Evolutionary conservation across 2,888 invertebrate species (phyloP).

Genomic region (Dryobota labecula): DNA sequence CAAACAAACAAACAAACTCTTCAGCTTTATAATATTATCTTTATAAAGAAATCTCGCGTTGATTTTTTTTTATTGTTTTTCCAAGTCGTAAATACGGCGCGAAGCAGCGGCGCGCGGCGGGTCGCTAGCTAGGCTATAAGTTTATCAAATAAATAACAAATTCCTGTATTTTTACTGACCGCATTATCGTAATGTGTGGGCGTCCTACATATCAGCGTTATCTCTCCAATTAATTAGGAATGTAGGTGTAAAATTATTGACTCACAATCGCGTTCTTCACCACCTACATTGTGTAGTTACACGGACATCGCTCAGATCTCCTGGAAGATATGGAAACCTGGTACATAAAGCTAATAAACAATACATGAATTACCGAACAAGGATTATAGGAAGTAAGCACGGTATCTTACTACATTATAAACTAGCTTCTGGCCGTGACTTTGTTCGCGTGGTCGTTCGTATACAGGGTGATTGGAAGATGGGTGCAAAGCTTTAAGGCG

Average conservation of each 20-base stretch:
- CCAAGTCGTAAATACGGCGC: neutral
- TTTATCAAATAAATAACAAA: constrained; percentile 29
- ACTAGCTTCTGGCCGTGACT: too few species aligned
- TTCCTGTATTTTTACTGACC: constrained; percentile 11
- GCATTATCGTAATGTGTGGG: constrained; percentile 46
- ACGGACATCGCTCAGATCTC: constrained; percentile 26
- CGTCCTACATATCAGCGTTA: constrained; percentile 41
- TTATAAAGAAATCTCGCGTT: neutral
- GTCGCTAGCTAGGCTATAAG: constrained; percentile 1
- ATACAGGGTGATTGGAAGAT: too few species aligned
- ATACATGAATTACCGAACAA: constrained; percentile 13
- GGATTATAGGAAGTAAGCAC: neutral
- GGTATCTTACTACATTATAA: neutral
- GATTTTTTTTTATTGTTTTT: too few species aligned
- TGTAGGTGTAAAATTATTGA: constrained; percentile 51
- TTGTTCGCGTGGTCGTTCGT: neutral
- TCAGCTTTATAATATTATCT: too few species aligned
- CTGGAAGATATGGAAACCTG: constrained; percentile 34
- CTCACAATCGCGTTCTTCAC: constrained; percentile 22
- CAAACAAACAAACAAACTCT: too few species aligned
- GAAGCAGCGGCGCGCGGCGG: too few species aligned
- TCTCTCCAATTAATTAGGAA: constrained; percentile 52
- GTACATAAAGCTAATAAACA: constrained; percentile 13
- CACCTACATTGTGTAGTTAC: constrained; percentile 20
- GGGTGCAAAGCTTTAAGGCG: too few species aligned